These are phyloP conservation scores for Mixornis gularis DNA, from an alignment of 2,113 vertebrate genomes.

Conservation along the genomic window DNA sequence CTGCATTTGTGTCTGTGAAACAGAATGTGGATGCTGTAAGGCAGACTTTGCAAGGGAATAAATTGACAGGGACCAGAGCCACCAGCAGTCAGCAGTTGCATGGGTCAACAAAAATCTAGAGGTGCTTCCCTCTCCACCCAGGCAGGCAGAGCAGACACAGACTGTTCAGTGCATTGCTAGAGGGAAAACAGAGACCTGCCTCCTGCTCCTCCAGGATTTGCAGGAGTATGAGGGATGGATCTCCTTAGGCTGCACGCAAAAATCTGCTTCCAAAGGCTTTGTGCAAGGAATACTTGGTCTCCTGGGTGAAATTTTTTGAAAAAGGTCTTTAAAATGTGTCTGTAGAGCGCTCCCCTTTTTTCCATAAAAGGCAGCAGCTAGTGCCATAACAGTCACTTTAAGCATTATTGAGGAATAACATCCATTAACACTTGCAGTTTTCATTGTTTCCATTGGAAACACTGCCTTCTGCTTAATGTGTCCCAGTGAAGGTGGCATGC, in stretches of 20 bases:
- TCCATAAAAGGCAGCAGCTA: constrained; percentile 42
- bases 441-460: constrained; percentile 59
- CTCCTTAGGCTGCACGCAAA: neutral
- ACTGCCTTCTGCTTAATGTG: constrained; percentile 61
- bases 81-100: neutral
- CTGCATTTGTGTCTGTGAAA: neutral
- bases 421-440: constrained; percentile 49
- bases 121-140: neutral
- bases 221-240: neutral
- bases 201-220: neutral
- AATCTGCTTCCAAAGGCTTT: constrained; percentile 18
- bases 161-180: neutral
- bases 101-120: neutral
- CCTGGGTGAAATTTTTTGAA: constrained; percentile 1
- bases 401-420: constrained; percentile 54
- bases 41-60: neutral
- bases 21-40: neutral
- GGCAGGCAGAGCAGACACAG: neutral
- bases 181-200: neutral
- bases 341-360: neutral
- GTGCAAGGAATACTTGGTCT: constrained; percentile 16
- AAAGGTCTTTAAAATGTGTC: constrained; percentile 29
- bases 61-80: neutral
- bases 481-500: constrained; percentile 54
- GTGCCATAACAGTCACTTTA: constrained; percentile 38